These are phyloP conservation scores for Tinamus major DNA, from an alignment of 2,797 vertebrate species.

Conservation along the genomic window DNA sequence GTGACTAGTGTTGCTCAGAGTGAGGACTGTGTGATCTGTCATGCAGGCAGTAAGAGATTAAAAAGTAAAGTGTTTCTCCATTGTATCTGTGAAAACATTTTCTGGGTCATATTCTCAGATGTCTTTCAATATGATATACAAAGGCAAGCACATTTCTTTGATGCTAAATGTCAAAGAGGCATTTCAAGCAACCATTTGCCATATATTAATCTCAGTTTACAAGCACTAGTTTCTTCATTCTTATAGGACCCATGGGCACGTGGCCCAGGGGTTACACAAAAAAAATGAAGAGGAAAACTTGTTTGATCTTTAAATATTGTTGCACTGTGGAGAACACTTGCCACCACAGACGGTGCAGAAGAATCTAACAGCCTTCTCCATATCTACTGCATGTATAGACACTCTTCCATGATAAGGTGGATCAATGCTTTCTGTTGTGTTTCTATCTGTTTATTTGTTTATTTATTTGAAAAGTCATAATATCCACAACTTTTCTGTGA, in stretches of 20 bases:
- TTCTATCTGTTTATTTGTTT: no score
- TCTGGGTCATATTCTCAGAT: background rate
- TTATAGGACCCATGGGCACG: background rate
- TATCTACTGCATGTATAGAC: background rate
- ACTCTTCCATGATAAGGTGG: background rate
- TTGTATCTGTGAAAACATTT: background rate
- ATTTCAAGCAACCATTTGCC: background rate
- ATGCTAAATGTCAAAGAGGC: background rate
- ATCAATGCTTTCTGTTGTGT: background rate
- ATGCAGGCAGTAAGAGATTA: background rate
- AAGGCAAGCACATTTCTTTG: background rate
- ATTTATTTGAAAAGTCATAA: background rate
- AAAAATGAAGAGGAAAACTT: background rate
- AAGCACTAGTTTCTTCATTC: background rate
- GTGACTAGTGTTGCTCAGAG: background rate
- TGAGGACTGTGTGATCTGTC: background rate
- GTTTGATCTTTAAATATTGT: background rate
- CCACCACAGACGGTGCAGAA: background rate
- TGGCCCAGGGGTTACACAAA: background rate
- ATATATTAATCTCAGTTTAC: background rate
- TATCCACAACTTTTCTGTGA: background rate
- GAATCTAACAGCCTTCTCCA: background rate
- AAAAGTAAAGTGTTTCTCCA: background rate
- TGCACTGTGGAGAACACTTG: background rate
- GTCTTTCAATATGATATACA: background rate